Conservation (phyloP, 2,113 vertebrate genomes). For the Carollia perspicillata region DNA sequence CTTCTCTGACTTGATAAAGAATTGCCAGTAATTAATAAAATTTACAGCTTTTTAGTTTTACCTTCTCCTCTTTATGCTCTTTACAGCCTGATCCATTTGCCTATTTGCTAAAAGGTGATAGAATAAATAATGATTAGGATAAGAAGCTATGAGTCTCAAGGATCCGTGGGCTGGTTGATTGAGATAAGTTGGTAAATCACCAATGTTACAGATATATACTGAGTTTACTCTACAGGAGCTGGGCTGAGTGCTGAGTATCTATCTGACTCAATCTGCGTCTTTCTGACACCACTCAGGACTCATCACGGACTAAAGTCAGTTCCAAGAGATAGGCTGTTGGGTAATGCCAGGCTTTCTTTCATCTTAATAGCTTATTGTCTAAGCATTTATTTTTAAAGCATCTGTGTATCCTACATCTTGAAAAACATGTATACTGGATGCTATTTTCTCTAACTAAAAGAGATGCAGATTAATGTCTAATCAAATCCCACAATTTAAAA, state of each 20-base stretch:
- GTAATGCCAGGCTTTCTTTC: background rate
- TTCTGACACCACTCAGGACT: background rate
- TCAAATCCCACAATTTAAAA: constrained; percentile 23
- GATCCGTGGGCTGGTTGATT: background rate
- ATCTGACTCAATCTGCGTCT: background rate
- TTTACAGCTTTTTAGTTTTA: background rate
- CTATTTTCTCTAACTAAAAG: background rate
- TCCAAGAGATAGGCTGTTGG: background rate
- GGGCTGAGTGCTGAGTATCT: background rate
- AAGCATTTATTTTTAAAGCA: background rate
- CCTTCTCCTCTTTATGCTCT: background rate
- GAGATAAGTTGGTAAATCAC: background rate
- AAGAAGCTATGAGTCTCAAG: background rate
- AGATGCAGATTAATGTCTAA: background rate
- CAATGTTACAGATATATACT: background rate
- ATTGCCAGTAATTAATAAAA: background rate
- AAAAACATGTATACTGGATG: background rate
- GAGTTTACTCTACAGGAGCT: background rate
- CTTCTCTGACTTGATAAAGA: background rate
- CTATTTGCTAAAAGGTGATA: background rate
- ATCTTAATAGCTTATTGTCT: background rate
- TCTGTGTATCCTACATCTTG: background rate
- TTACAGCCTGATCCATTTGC: background rate
- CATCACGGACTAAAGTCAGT: background rate
- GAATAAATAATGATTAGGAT: background rate